phyloP scores from a whole-genome alignment of 1,140 invertebrate species.

The Dryas iulia region DNA sequence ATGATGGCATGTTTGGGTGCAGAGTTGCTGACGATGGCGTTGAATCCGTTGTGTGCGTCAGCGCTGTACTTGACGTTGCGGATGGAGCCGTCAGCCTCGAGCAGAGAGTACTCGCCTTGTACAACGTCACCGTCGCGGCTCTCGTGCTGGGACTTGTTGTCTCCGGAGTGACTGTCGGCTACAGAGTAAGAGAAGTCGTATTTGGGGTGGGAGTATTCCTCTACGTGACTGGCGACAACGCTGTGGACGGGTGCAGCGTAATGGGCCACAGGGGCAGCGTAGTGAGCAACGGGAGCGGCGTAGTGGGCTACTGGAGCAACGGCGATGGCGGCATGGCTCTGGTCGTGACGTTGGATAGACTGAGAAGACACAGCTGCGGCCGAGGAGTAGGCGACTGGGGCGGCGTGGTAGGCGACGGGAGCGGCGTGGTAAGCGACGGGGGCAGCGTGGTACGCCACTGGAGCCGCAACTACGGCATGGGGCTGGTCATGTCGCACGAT shows the following conservation, averaged over 20 bases:
- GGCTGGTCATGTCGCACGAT: slow-evolving; percentile 42
- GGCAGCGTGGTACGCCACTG: slow-evolving; percentile 39
- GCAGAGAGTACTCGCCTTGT: slow-evolving; percentile 79
- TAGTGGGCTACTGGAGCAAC: slow-evolving; percentile 48
- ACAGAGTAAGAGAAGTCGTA: slow-evolving; percentile 62
- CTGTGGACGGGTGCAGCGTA: slow-evolving; percentile 41
- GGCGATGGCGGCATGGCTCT: slow-evolving; percentile 33
- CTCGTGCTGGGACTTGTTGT: slow-evolving; percentile 80
- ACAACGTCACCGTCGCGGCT: slow-evolving; percentile 79
- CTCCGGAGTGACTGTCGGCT: slow-evolving; percentile 76
- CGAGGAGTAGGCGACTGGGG: slow-evolving; percentile 28
- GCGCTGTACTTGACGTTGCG: slow-evolving; percentile 79
- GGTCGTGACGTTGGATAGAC: slow-evolving; percentile 17
- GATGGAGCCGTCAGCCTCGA: slow-evolving; percentile 81
- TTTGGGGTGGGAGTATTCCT: not conserved
- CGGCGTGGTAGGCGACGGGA: slow-evolving; percentile 36
- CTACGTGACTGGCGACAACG: slow-evolving; percentile 25
- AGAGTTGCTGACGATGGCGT: slow-evolving; percentile 80
- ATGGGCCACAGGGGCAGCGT: slow-evolving; percentile 44
- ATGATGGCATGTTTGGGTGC: slow-evolving; percentile 46
- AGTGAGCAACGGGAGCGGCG: slow-evolving; percentile 52
- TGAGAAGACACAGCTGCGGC: slow-evolving; percentile 27
- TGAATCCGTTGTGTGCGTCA: slow-evolving; percentile 79
- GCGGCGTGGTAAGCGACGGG: slow-evolving; percentile 41
- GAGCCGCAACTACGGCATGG: slow-evolving; percentile 24